A percentile compares a stretch with the other conserved stretches of the same genome.
Conservation (phyloP, 2,797 vertebrate species). For the Sus cebifrons region DNA sequence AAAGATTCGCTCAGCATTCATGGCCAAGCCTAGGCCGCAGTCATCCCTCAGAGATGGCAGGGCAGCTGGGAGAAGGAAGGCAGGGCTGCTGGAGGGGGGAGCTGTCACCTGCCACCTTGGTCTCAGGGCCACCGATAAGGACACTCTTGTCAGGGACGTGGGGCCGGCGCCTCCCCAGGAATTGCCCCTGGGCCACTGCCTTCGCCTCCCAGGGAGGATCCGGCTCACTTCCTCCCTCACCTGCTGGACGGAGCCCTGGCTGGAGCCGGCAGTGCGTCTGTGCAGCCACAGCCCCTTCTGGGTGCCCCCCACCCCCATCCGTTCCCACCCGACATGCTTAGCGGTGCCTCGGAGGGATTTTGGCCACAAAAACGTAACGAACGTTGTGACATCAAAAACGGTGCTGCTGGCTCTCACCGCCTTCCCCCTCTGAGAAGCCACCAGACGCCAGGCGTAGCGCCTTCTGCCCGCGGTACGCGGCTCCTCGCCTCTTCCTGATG, state of each 20-base stretch:
- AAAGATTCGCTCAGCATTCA: neutral
- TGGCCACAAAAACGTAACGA: constrained; percentile 52
- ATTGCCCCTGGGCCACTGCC: no score
- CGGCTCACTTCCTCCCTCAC: neutral
- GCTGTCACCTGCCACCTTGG: neutral
- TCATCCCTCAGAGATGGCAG: rapidly evolving
- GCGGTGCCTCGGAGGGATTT: constrained; percentile 73
- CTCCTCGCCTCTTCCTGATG: no score
- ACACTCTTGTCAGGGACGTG: rapidly evolving
- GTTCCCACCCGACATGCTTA: neutral
- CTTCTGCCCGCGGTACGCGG: no score
- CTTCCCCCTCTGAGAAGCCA: no score
- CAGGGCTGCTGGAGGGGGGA: rapidly evolving
- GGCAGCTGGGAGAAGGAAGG: neutral
- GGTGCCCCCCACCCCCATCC: neutral
- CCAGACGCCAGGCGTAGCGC: no score
- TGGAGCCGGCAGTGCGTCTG: neutral
- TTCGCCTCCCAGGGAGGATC: neutral
- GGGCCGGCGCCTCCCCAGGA: neutral
- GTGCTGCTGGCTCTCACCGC: neutral
- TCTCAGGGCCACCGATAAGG: rapidly evolving
- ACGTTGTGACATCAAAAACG: neutral
- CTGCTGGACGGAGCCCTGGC: rapidly evolving
- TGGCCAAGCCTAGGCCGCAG: neutral
- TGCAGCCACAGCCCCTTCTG: constrained; percentile 70